These are phyloP conservation scores for Ormyrus thymus DNA, from an alignment of 2,888 invertebrate genomes.

Conservation along the genomic window DNA sequence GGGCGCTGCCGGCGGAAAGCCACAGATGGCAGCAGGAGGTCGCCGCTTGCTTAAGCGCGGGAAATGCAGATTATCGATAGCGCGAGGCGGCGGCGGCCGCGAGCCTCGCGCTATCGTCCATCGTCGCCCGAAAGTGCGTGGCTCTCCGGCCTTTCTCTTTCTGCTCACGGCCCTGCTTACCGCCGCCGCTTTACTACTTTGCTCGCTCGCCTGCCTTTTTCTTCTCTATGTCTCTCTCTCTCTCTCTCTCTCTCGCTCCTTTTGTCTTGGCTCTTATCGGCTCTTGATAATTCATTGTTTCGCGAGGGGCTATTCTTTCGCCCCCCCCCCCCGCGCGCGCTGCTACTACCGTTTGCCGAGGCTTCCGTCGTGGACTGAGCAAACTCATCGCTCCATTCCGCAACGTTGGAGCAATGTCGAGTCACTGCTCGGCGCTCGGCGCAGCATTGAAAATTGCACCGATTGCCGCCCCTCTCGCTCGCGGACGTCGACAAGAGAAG, in stretches of 20 bases:
- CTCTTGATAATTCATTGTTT: conserved; percentile 33
- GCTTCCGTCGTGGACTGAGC: neutral
- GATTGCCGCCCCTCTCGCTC: no score
- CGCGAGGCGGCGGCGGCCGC: conserved; percentile 44
- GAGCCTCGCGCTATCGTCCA: conserved; percentile 54
- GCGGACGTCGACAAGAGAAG: no score
- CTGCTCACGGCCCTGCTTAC: no score
- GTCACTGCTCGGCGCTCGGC: conserved; percentile 1
- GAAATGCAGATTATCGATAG: conserved; percentile 61
- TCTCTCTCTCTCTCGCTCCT: neutral
- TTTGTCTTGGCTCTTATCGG: conserved; percentile 15
- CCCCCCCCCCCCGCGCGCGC: neutral
- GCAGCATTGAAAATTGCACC: conserved; percentile 14
- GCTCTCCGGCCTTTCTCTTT: conserved; percentile 33
- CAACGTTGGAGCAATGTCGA: conserved; percentile 16
- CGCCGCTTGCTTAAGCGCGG: conserved; percentile 50
- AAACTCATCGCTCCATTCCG: conserved; percentile 8
- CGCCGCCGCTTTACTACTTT: no score
- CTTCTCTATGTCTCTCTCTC: neutral
- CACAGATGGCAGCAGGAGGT: conserved; percentile 67
- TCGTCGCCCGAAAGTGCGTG: conserved; percentile 32
- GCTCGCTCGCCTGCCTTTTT: conserved; percentile 22
- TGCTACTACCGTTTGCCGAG: neutral
- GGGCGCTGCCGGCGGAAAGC: conserved; percentile 33
- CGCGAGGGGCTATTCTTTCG: neutral